These are phyloP conservation scores for Mythimna ferrago DNA, from an alignment of 2,888 invertebrate species.

Conservation along the genomic window DNA sequence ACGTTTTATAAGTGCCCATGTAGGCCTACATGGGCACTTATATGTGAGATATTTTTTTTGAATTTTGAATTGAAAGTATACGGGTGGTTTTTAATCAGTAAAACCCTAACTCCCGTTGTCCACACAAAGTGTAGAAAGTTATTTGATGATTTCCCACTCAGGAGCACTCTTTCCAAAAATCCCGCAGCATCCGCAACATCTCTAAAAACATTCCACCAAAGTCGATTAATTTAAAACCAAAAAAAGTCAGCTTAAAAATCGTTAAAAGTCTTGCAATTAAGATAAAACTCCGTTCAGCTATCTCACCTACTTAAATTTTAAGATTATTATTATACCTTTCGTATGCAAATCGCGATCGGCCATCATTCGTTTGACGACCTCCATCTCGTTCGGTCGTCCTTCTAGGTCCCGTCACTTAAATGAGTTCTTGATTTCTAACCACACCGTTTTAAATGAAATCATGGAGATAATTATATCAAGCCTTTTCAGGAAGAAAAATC, in stretches of 20 bases:
- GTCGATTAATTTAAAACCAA: slow-evolving; percentile 7
- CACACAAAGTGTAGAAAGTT: no score
- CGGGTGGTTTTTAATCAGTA: no score
- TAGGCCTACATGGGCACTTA: no score
- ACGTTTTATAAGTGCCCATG: no score
- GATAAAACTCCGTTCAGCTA: slow-evolving; percentile 60
- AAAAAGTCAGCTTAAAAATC: slow-evolving; percentile 23
- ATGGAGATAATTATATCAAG: neutral
- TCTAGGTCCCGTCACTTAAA: slow-evolving; percentile 21
- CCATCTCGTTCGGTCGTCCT: neutral
- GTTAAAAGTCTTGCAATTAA: slow-evolving; percentile 62
- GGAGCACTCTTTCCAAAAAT: no score
- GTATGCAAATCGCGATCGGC: slow-evolving; percentile 77
- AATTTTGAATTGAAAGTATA: no score
- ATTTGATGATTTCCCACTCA: no score
- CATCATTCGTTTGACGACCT: slow-evolving; percentile 66
- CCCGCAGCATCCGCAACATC: no score
- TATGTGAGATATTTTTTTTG: no score
- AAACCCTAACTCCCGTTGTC: no score
- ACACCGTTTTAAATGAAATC: neutral
- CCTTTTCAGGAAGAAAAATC: no score
- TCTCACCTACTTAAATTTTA: slow-evolving; percentile 68
- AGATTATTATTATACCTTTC: slow-evolving; percentile 72
- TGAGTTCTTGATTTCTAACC: slow-evolving; percentile 26
- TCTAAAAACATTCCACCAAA: no score